Evolutionary conservation across 2,888 invertebrate genomes (phyloP).

Genomic region (Cryptus viduatorius): DNA sequence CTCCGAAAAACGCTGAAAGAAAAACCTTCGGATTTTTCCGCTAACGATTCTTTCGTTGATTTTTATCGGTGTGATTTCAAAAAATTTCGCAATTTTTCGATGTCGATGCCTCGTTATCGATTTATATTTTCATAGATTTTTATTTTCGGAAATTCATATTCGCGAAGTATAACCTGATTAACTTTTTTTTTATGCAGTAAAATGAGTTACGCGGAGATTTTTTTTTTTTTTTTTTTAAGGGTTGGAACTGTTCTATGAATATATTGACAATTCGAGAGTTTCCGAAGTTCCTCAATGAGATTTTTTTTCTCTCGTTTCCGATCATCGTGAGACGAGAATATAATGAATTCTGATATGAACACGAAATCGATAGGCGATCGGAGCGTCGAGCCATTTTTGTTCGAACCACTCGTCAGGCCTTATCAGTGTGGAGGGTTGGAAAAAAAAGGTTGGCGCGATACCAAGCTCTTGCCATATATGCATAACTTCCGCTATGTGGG

Average conservation of each 20-base stretch:
- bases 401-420: conserved; percentile 47
- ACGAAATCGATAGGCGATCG: conserved; percentile 43
- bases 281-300: conserved; percentile 2
- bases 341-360: conserved; percentile 31
- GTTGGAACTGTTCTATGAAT: not conserved
- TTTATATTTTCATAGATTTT: not conserved
- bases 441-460: conserved; percentile 42
- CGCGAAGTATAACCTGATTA: not conserved
- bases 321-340: not conserved
- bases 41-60: not conserved
- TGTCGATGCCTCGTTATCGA: not conserved
- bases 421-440: conserved; percentile 43
- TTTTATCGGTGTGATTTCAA: not conserved
- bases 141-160: not conserved
- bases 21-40: not conserved
- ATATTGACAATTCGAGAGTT: not conserved
- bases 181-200: not conserved
- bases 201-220: not conserved
- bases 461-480: conserved; percentile 20
- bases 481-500: conserved; percentile 1
- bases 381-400: conserved; percentile 37
- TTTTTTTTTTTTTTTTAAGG: not conserved
- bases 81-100: not conserved
- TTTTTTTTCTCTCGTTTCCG: conserved; percentile 32
- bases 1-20: not conserved